Evolutionary conservation across 1,140 invertebrate genomes (phyloP), one percentile per base, ranked within the genome.

Genomic region (Drosophila mayri): DNA sequence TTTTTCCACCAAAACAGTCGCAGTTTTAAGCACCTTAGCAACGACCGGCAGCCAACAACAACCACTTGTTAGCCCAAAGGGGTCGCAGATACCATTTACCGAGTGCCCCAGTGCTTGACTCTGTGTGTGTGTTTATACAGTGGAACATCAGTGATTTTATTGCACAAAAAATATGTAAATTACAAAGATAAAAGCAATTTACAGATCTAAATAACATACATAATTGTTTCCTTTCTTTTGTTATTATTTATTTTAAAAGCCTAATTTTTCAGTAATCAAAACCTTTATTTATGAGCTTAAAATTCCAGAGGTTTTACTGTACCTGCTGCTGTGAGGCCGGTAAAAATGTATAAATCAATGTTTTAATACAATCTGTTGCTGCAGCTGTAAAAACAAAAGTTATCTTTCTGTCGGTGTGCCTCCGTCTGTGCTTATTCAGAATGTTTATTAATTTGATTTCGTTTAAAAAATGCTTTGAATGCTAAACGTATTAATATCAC

Each of bases 31-130:
- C 61, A 54, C 66, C 46, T 65, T 38, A 44, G 47, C 38, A 9
- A 64, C 59, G 22, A 25, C 41, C 58, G 25, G 35, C 22, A 5
- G 14, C 7, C 50, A 55, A 38, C 52, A 58, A 37, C 66, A 73
- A 73, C 70, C 70, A 73, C 70, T 73, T 73, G 70, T 73, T 73
- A 50, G 66, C 37, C 68, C 4, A 14, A 41, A 41, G 65, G 37
- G 68, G 66, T 59, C 59, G 25, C 55, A 16, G 40, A 63, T 64
- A 54, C 25, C 32, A 44, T 18, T 64, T 62, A 41, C 32, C 40
- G 46, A 47, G 25, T 44, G 20, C 18, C 41, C 49, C 65, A 41
- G 28, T 44, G 40, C 37, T 37, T 50, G 12, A 20, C n/a, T 43
- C 8, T 37, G 10, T 43, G 25, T 30, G 5, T 50, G 52, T 72